Conservation (phyloP, 1,140 invertebrate genomes). For the Galleria mellonella region DNA sequence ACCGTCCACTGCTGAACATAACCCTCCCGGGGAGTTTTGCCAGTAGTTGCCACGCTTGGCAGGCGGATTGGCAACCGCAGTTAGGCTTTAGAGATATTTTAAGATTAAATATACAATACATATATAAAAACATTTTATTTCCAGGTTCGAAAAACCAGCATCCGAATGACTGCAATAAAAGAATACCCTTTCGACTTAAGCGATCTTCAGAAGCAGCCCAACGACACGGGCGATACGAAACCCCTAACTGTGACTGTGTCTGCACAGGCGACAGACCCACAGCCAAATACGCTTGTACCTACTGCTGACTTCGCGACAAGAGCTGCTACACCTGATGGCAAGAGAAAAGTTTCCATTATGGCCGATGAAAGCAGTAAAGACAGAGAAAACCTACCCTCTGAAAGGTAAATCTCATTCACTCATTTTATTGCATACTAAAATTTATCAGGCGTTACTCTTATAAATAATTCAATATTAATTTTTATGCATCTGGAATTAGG, state of each 20-base stretch:
- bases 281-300: constrained; percentile 2
- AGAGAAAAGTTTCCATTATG: constrained; percentile 66
- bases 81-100: too few relatives aligned
- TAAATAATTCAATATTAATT: too few relatives aligned
- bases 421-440: too few relatives aligned
- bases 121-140: constrained; percentile 13
- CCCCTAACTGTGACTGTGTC: constrained; percentile 11
- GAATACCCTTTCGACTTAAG: constrained; percentile 72
- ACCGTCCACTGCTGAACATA: too few relatives aligned
- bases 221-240: constrained; percentile 10
- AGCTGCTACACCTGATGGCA: constrained; percentile 51
- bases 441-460: too few relatives aligned
- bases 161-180: constrained; percentile 71
- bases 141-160: constrained; percentile 64
- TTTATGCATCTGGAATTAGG: too few relatives aligned
- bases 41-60: too few relatives aligned
- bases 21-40: too few relatives aligned
- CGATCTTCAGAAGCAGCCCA: constrained; percentile 51
- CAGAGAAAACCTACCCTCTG: constrained; percentile 51
- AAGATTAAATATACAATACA: too few relatives aligned
- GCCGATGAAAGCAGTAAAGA: constrained; percentile 59
- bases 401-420: constrained; percentile 24
- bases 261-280: constrained; percentile 9
- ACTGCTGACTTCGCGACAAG: constrained; percentile 47
- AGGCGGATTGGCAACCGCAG: too few relatives aligned